phyloP scores from a whole-genome alignment of 1,140 invertebrate species.

The Ceratina japonica region DNA sequence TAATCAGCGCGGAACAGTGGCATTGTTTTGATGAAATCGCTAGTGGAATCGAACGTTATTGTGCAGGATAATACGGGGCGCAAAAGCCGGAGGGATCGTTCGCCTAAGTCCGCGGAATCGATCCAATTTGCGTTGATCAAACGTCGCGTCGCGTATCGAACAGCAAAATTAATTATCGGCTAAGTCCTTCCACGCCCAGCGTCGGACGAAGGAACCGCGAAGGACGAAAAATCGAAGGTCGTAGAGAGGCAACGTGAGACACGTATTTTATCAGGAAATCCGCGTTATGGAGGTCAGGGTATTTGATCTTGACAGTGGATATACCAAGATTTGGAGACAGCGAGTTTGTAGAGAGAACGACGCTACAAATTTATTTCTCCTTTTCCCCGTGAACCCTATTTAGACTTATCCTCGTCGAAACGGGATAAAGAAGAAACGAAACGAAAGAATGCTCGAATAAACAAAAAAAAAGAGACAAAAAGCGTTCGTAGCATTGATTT shows the following conservation, averaged over 20 bases:
- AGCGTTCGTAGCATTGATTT: no score
- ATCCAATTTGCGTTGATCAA: not conserved
- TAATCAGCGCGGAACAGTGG: not conserved
- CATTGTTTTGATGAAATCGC: slow-evolving; percentile 26
- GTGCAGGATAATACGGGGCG: not conserved
- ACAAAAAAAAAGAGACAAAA: no score
- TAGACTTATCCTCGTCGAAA: no score
- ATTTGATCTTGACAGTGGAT: not conserved
- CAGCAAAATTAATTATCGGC: no score
- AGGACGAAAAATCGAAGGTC: not conserved
- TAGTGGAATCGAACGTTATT: slow-evolving; percentile 9
- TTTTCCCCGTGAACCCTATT: no score
- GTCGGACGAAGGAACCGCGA: not conserved
- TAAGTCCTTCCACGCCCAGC: no score
- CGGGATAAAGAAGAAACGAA: no score
- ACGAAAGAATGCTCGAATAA: no score
- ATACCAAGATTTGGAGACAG: not conserved
- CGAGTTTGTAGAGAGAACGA: not conserved
- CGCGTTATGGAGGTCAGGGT: not conserved
- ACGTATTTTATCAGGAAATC: slow-evolving; percentile 20
- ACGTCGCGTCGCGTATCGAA: not conserved
- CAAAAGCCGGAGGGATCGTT: not conserved
- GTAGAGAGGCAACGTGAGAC: not conserved
- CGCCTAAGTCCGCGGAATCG: not conserved
- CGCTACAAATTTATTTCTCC: no score